Base-by-base conservation (phyloP, 2,113 vertebrate genomes). In the Mugil cephalus region DNA sequence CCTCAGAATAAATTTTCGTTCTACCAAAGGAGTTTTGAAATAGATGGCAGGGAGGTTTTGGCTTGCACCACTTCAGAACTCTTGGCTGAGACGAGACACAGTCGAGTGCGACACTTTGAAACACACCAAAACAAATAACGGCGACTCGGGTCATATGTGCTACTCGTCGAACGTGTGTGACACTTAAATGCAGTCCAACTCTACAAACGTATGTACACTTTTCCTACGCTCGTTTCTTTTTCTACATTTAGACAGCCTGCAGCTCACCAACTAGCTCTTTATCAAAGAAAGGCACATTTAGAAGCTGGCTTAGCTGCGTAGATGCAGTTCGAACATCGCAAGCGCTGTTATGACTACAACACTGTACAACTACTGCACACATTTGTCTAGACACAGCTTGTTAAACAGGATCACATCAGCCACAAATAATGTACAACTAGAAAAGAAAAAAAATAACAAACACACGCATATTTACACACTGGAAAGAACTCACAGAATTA, bases 241-340 rank as follows among this genome's bases (percentile, higher is more conserved):
- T 10, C 77, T 80, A 86, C 15, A 9, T 61, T 65, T 74, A 35
- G 43, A 67, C 67, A 48, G 69, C 59, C 4, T 47, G 45, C 53
- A 75, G 63, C 68, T 59, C 10, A 54, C 64, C 51, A 64, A 65
- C 68, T 7, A 18, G 68, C 47, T 80, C 4, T 19, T 73, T 54
- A 46, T 70, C 19, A 35, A 84, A 82, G 46, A 82, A 91, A 92
- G 91, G 90, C 91, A 92, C 90, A 12, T 79, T 69, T 52, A 76
- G 72, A 83, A 68, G 60, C 59, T 47, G 21, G 59, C 72, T 48
- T 13, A 21, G 55, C 51, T 55, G 71, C 15, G 45, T 77, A 62
- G 68, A 62, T 78, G 56, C 50, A 19, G 43, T 60, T 47, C 54
- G 69, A 74, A 72, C 66, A 68, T 40, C 10, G 0, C 46, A 60